phyloP scores from a whole-genome alignment of 2,113 vertebrate species.

The Plecotus auritus region DNA sequence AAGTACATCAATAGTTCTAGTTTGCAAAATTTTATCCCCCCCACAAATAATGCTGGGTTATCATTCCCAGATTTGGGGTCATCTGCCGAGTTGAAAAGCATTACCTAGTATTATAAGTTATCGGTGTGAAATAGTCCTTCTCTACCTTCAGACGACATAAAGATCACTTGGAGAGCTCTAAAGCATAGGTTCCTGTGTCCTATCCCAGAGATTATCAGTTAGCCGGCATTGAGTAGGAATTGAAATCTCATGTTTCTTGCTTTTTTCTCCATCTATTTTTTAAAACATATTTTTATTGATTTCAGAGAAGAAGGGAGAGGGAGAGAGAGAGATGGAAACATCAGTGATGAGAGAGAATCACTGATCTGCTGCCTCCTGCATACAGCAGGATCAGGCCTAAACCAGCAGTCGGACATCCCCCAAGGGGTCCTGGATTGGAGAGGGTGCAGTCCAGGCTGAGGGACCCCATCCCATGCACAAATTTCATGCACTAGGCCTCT shows the following conservation, averaged over 20 bases:
- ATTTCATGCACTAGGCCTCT: too few species aligned
- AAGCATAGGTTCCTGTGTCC: neutral
- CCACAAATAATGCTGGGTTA: neutral
- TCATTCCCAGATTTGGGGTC: neutral
- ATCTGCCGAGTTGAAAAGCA: neutral
- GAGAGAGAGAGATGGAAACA: too few species aligned
- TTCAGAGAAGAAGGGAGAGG: too few species aligned
- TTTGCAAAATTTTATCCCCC: neutral
- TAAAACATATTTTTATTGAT: neutral
- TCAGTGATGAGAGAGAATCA: too few species aligned
- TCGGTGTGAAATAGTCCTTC: neutral
- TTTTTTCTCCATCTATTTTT: neutral
- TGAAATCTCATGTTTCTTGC: neutral
- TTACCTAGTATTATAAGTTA: neutral
- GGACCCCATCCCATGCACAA: too few species aligned
- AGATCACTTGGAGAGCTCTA: neutral
- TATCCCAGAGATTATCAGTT: neutral
- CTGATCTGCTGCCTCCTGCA: too few species aligned
- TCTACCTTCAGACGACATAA: neutral
- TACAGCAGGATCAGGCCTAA: accelerated
- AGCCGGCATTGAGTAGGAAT: neutral
- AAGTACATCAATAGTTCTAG: neutral
- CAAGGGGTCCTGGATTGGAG: too few species aligned
- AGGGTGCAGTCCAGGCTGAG: too few species aligned
- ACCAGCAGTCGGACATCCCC: too few species aligned